phyloP scores from a whole-genome alignment of 2,113 vertebrate genomes.

The Dermatemys mawii region DNA sequence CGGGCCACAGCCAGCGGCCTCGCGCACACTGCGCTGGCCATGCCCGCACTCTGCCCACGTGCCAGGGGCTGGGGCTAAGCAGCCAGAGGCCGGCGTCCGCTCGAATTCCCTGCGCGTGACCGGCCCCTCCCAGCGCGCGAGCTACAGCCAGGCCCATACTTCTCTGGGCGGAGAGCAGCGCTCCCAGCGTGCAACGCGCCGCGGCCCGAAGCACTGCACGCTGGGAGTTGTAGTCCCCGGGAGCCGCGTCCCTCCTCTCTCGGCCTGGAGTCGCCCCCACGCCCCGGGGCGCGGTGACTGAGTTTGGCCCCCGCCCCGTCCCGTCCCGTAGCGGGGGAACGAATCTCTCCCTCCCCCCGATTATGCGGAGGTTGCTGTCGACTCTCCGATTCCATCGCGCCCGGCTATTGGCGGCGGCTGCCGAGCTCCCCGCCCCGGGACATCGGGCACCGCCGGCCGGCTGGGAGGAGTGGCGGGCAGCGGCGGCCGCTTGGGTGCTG shows the following conservation, averaged over 20 bases:
- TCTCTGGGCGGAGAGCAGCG: no score
- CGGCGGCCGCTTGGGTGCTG: not conserved
- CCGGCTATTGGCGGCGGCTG: not conserved
- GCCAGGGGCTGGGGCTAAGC: no score
- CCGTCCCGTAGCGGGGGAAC: not conserved
- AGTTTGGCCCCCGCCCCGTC: not conserved
- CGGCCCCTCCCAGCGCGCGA: not conserved
- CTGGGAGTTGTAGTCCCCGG: not conserved
- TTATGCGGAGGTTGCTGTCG: not conserved
- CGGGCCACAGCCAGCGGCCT: not conserved
- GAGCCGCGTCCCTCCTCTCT: not conserved
- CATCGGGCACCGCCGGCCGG: not conserved
- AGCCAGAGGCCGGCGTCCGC: not conserved
- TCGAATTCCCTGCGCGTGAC: not conserved
- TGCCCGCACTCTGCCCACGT: not conserved
- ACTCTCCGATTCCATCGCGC: not conserved
- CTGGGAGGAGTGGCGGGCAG: not conserved
- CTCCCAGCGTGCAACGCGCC: not conserved
- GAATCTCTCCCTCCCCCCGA: not conserved
- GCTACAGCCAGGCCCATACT: no score
- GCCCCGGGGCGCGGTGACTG: accelerated
- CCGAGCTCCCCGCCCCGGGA: not conserved
- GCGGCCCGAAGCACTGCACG: not conserved
- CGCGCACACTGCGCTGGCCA: no score
- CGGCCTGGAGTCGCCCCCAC: not conserved